phyloP scores from a whole-genome alignment of 2,888 invertebrate species.

The Microdon myrmicae region DNA sequence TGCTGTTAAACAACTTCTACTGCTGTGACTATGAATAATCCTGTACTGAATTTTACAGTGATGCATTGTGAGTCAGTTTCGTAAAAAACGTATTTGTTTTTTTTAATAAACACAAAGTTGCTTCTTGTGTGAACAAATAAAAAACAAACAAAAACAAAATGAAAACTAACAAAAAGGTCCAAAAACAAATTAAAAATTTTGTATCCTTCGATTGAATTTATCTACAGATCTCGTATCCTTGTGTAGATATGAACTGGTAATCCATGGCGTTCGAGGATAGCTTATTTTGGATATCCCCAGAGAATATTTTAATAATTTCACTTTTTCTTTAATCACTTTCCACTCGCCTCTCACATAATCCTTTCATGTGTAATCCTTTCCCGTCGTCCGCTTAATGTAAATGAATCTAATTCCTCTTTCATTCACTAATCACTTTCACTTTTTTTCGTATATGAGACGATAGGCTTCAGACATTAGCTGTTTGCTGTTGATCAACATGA shows the following conservation, averaged over 20 bases:
- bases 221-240: constrained; percentile 33
- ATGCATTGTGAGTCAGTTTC: constrained; percentile 47
- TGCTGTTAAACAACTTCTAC: constrained; percentile 16
- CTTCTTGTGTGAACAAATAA: background rate
- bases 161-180: constrained; percentile 9
- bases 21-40: constrained; percentile 20
- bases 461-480: too few relatives aligned
- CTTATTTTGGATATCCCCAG: constrained; percentile 19
- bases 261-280: constrained; percentile 30
- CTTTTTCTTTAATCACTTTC: constrained; percentile 13
- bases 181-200: constrained; percentile 17
- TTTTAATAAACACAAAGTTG: constrained; percentile 22
- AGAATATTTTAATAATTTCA: constrained; percentile 15
- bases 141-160: constrained; percentile 18
- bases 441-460: too few relatives aligned
- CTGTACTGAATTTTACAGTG: constrained; percentile 52
- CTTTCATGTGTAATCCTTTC: constrained; percentile 47
- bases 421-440: constrained; percentile 44
- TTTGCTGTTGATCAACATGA: constrained; percentile 16
- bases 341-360: constrained; percentile 40
- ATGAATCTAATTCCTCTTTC: constrained; percentile 27
- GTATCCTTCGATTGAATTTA: constrained; percentile 34
- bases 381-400: constrained; percentile 9
- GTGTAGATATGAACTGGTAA: constrained; percentile 51
- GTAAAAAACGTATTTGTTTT: too few relatives aligned